Conservation (phyloP, 2,888 invertebrate genomes). For the Phymatocera aterrima region DNA sequence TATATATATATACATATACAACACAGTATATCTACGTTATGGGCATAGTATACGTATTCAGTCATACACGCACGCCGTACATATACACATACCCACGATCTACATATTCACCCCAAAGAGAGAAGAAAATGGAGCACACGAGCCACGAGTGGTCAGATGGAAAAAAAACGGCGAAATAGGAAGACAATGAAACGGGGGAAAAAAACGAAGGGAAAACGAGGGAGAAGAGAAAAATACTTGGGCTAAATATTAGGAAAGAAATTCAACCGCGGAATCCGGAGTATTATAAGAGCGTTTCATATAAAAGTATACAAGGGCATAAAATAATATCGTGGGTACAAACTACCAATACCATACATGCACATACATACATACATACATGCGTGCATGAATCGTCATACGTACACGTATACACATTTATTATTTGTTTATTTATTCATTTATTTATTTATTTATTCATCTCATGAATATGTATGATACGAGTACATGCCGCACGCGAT, state of each 20-base stretch:
- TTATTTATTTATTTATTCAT: background rate
- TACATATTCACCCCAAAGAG: too few species aligned
- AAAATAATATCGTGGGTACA: conserved; percentile 47
- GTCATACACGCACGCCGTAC: too few species aligned
- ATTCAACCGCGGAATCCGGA: background rate
- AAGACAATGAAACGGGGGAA: conserved; percentile 19
- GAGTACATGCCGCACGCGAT: background rate
- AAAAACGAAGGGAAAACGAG: conserved; percentile 40
- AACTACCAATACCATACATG: conserved; percentile 52
- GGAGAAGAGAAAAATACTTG: conserved; percentile 17
- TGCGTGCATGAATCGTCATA: conserved; percentile 38
- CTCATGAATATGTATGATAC: background rate
- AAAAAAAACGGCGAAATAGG: conserved; percentile 31
- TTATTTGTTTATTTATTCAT: background rate
- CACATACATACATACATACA: conserved; percentile 37
- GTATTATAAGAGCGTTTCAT: too few species aligned
- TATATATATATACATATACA: too few species aligned
- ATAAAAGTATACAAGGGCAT: background rate
- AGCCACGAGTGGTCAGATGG: conserved; percentile 8
- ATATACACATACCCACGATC: too few species aligned
- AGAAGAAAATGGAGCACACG: conserved; percentile 44
- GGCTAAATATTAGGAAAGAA: background rate
- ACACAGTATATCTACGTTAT: too few species aligned
- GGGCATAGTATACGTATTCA: too few species aligned
- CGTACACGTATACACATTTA: background rate